Percentiles rank a stretch among this genome's conserved stretches.
phyloP scores from a whole-genome alignment of 2,797 vertebrate genomes.

The Phyllotis vaccarum region DNA sequence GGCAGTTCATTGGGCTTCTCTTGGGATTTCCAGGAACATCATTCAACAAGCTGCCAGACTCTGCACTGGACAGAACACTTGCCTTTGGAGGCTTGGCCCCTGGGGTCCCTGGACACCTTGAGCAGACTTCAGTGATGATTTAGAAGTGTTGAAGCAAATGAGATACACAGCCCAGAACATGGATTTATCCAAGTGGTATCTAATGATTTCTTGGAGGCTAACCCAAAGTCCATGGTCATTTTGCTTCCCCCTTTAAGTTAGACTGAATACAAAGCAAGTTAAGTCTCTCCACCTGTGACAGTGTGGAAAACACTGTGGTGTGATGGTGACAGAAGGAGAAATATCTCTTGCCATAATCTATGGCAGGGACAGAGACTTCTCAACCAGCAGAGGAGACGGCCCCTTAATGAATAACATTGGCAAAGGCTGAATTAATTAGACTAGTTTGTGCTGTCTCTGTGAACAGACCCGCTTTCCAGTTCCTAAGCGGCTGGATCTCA shows the following conservation, averaged over 20 bases:
- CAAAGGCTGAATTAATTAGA: background rate
- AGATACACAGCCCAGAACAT: background rate
- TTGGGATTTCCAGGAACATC: constrained; percentile 52
- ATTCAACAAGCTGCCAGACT: background rate
- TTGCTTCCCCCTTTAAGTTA: background rate
- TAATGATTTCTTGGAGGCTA: background rate
- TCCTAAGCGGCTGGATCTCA: background rate
- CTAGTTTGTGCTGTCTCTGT: background rate
- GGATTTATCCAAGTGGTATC: background rate
- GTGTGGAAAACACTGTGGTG: constrained; percentile 35
- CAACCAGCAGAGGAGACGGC: background rate
- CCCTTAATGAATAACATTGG: background rate
- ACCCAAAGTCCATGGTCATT: background rate
- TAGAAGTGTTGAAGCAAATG: background rate
- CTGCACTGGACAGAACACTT: background rate
- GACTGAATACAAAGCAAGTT: background rate
- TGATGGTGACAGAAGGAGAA: constrained; percentile 2
- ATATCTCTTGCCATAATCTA: background rate
- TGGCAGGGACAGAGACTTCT: background rate
- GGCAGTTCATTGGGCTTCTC: constrained; percentile 70
- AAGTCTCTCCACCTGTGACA: background rate
- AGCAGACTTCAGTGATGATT: background rate
- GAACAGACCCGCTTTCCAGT: fast-evolving
- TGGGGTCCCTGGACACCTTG: background rate
- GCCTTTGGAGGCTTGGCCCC: background rate